Conservation (phyloP, 2,113 vertebrate species). For the Phalacrocorax brasilianus region DNA sequence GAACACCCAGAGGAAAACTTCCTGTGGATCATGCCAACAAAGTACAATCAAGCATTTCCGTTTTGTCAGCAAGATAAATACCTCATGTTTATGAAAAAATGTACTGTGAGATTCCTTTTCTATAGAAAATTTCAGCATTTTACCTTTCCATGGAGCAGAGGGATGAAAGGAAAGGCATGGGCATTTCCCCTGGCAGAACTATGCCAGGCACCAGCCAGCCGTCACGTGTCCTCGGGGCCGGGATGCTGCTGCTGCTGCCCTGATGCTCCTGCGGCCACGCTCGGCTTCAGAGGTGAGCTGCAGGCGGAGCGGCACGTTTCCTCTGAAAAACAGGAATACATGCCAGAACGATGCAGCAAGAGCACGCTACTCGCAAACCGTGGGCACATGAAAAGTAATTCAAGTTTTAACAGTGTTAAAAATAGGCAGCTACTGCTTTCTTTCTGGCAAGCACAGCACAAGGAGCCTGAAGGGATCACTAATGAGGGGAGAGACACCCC, state of each 20-base stretch:
- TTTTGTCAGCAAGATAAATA: not conserved
- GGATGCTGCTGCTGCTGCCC: not conserved
- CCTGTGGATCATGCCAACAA: not conserved
- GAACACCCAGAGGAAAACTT: not conserved
- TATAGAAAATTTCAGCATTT: not conserved
- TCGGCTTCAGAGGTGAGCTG: not conserved
- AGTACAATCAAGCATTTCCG: not conserved
- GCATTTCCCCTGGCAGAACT: not conserved
- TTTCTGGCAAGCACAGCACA: not conserved
- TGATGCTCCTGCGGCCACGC: fast-evolving
- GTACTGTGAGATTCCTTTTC: not conserved
- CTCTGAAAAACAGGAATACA: not conserved
- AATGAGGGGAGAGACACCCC: not conserved
- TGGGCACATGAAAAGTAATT: not conserved
- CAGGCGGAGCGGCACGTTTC: not conserved
- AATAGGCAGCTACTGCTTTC: not conserved
- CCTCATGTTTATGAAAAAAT: not conserved
- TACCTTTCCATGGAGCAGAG: not conserved
- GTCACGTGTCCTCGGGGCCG: fast-evolving
- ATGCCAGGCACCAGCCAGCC: too few relatives aligned
- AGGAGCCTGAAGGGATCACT: not conserved
- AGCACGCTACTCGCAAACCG: not conserved
- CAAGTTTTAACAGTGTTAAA: not conserved
- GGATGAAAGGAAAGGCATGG: not conserved
- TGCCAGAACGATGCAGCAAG: not conserved